phyloP scores from a whole-genome alignment of 2,888 invertebrate species.

The Atethmia centrago region DNA sequence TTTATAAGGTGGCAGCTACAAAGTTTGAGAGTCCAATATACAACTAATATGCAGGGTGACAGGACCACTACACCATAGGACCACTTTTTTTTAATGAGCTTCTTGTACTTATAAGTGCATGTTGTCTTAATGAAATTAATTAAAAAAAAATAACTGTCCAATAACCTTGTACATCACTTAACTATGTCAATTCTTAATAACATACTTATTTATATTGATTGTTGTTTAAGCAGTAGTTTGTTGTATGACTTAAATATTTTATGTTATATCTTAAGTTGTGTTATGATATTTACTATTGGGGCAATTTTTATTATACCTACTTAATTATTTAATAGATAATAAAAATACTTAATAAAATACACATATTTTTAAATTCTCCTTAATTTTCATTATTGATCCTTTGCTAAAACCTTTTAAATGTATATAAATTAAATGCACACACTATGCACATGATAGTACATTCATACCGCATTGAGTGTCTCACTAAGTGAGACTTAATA shows the following conservation, averaged over 20 bases:
- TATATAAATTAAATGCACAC: not conserved
- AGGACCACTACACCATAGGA: too few species aligned
- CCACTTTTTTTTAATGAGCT: not conserved
- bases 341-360: conserved; percentile 43
- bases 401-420: conserved; percentile 17
- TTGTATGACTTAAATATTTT: conserved; percentile 13
- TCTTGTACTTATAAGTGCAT: not conserved
- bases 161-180: conserved; percentile 18
- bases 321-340: conserved; percentile 17
- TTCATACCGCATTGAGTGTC: not conserved
- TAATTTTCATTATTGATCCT: conserved; percentile 52
- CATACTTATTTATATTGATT: conserved; percentile 1
- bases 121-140: not conserved
- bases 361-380: conserved; percentile 37
- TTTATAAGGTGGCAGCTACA: not conserved
- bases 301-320: conserved; percentile 13
- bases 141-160: conserved; percentile 3
- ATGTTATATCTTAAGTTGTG: conserved; percentile 28
- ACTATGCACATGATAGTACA: conserved; percentile 8
- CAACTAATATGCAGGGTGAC: not conserved
- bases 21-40: not conserved
- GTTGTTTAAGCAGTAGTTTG: conserved; percentile 16
- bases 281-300: conserved; percentile 23
- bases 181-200: conserved; percentile 2
- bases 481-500: not conserved